phyloP scores from a whole-genome alignment of 2,888 invertebrate species.

The Aspidapion aeneum region DNA sequence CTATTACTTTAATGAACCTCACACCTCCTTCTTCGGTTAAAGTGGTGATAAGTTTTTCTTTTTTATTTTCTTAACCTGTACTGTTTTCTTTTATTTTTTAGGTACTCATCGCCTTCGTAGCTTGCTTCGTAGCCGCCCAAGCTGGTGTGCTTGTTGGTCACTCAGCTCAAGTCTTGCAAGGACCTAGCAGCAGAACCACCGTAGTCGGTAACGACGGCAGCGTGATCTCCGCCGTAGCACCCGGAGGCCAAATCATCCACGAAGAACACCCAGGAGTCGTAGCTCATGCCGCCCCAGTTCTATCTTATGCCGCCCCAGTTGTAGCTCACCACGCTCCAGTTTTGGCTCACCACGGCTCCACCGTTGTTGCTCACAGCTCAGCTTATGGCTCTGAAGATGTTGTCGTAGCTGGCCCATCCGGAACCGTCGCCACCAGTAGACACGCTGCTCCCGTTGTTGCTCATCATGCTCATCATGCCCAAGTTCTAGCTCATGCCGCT shows the following conservation, averaged over 20 bases:
- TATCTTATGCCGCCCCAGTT: constrained; percentile 19
- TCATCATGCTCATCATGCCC: neutral
- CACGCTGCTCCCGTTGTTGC: constrained; percentile 24
- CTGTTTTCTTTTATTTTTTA: too few species aligned
- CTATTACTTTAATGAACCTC: too few species aligned
- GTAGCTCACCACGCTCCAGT: constrained; percentile 21
- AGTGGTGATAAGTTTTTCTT: too few species aligned
- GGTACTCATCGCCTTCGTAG: constrained; percentile 33
- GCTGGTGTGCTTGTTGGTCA: constrained; percentile 29
- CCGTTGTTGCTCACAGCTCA: constrained; percentile 4
- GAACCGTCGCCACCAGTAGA: constrained; percentile 27
- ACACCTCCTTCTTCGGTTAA: too few species aligned
- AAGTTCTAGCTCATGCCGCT: constrained; percentile 24
- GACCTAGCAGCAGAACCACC: constrained; percentile 37
- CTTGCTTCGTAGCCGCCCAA: constrained; percentile 32
- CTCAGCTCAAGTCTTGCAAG: constrained; percentile 24
- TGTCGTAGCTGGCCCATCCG: constrained; percentile 34
- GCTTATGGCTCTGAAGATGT: constrained; percentile 23
- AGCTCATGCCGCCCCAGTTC: constrained; percentile 24
- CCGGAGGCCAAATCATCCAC: constrained; percentile 35
- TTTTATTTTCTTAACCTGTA: too few species aligned
- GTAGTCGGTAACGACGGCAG: constrained; percentile 38
- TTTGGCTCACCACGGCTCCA: constrained; percentile 9
- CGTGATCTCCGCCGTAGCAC: constrained; percentile 34
- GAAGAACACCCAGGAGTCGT: constrained; percentile 23